Conservation (phyloP, 2,888 invertebrate species). For the Cheilosia grossa region DNA sequence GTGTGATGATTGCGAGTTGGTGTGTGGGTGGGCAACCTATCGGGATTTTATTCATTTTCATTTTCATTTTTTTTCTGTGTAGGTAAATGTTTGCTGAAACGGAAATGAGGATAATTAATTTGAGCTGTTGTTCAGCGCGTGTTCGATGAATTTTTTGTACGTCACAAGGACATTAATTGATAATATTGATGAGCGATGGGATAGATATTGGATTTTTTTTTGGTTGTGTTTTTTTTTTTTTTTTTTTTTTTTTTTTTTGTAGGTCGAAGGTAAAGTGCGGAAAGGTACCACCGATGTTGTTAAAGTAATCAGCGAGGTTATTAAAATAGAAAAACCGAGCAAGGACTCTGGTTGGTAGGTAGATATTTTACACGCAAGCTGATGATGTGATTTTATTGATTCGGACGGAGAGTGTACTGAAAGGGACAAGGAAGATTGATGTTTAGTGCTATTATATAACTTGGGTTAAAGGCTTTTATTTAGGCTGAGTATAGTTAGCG, state of each 20-base stretch:
- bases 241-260: slow-evolving; percentile 9
- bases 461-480: too few relatives aligned
- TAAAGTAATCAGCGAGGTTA: slow-evolving; percentile 48
- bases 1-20: slow-evolving; percentile 12
- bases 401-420: too few relatives aligned
- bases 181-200: slow-evolving; percentile 43
- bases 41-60: not conserved
- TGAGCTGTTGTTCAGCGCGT: slow-evolving; percentile 32
- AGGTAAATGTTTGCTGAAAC: slow-evolving; percentile 5
- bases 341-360: not conserved
- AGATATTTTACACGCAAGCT: slow-evolving; percentile 20
- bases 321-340: slow-evolving; percentile 28
- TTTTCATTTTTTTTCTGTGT: not conserved
- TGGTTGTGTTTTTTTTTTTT: too few relatives aligned
- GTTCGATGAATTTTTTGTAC: slow-evolving; percentile 49
- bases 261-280: slow-evolving; percentile 3
- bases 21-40: not conserved
- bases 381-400: slow-evolving; percentile 44
- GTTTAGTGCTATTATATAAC: too few relatives aligned
- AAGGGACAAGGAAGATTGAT: not conserved
- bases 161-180: slow-evolving; percentile 55
- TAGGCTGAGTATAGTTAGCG: too few relatives aligned
- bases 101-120: slow-evolving; percentile 55
- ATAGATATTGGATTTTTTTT: slow-evolving; percentile 22
- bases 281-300: slow-evolving; percentile 4